These are phyloP conservation scores for Neogobius melanostomus DNA, from an alignment of 2,113 vertebrate genomes.

Conservation along the genomic window DNA sequence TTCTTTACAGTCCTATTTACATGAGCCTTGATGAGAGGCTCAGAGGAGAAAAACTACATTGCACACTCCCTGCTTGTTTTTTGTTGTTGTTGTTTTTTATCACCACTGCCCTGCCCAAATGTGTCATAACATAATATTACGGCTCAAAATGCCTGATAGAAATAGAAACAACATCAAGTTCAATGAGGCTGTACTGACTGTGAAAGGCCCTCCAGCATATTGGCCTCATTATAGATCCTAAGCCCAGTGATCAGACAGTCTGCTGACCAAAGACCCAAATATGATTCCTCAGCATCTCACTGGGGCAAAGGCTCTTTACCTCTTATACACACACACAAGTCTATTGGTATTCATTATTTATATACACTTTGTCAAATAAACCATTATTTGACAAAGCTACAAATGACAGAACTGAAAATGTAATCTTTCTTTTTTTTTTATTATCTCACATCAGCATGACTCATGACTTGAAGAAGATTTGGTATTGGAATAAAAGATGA, in stretches of 20 bases:
- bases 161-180: neutral
- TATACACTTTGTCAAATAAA: too few species aligned
- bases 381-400: too few species aligned
- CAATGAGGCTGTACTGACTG: neutral
- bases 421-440: too few species aligned
- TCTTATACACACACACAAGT: constrained; percentile 40
- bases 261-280: constrained; percentile 53
- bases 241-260: constrained; percentile 30
- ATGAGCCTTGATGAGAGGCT: too few species aligned
- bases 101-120: too few species aligned
- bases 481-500: neutral
- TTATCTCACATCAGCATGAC: neutral
- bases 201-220: constrained; percentile 26
- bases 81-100: too few species aligned
- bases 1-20: too few species aligned
- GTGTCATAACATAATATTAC: neutral
- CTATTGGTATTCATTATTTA: neutral
- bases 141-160: too few species aligned
- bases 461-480: neutral
- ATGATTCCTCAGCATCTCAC: constrained; percentile 55
- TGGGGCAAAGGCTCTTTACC: constrained; percentile 48
- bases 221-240: constrained; percentile 30
- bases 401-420: too few species aligned
- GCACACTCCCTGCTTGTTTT: too few species aligned
- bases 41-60: too few species aligned